Evolutionary conservation across 64 coral and sea anemone species (phyloP).

Genomic region (Montipora foliosa): DNA sequence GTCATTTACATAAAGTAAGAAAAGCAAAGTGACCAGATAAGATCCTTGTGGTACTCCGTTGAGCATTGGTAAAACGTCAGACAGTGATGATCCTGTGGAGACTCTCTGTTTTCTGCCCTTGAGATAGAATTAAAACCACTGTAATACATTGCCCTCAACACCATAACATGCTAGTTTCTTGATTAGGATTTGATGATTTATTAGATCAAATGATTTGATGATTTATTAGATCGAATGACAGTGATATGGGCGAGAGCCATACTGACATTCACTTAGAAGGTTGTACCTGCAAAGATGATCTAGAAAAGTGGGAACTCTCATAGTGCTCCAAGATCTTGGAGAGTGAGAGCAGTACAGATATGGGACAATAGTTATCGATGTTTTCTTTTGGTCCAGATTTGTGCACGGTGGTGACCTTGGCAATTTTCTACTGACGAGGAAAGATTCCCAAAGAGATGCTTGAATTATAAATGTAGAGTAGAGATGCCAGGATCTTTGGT

Average conservation of each 20-base stretch:
- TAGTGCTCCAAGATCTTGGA: background rate
- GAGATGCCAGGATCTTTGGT: background rate
- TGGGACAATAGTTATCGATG: slow-evolving; percentile 6
- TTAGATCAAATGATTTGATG: background rate
- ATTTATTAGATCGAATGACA: background rate
- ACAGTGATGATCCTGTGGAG: slow-evolving; percentile 9
- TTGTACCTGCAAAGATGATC: slow-evolving; percentile 24
- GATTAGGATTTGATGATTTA: background rate
- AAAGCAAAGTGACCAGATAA: no score
- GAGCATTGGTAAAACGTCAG: slow-evolving; percentile 1
- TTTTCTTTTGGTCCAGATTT: slow-evolving; percentile 6
- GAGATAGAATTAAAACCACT: background rate
- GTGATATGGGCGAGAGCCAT: background rate
- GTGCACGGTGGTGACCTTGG: slow-evolving; percentile 4
- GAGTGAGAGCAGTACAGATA: background rate
- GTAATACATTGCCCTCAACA: background rate
- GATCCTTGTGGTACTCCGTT: no score
- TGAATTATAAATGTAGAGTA: background rate
- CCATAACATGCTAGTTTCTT: slow-evolving; percentile 3
- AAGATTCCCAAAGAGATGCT: slow-evolving; percentile 18
- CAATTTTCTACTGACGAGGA: background rate
- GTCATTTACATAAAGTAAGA: no score
- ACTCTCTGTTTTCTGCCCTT: background rate
- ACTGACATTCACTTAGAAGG: slow-evolving; percentile 24
- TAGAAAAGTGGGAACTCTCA: background rate